Evolutionary conservation across 2,113 vertebrate genomes (phyloP).

Genomic region (Willisornis vidua): DNA sequence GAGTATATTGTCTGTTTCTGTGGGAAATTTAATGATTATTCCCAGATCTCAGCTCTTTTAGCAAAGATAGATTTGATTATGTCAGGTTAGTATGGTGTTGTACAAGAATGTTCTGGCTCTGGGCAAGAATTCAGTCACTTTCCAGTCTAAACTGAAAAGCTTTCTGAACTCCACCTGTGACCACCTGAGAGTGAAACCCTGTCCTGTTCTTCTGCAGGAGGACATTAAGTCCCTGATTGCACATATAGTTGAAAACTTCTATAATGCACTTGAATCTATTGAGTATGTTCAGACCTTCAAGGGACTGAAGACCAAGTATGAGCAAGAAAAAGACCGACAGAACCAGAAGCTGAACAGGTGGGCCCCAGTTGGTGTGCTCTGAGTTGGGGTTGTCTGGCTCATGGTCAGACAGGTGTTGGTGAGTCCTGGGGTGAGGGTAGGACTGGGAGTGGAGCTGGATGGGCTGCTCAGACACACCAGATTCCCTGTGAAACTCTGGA

Average conservation of each 20-base stretch:
- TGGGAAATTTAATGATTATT: neutral
- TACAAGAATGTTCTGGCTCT: neutral
- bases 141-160: neutral
- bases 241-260: slow-evolving; percentile 99
- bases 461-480: neutral
- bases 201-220: slow-evolving; percentile 81
- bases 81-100: neutral
- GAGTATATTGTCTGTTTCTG: neutral
- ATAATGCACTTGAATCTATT: slow-evolving; percentile 97
- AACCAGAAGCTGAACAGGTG: slow-evolving; percentile 95
- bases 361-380: neutral
- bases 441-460: neutral
- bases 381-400: neutral
- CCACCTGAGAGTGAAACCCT: slow-evolving; percentile 31
- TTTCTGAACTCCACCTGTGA: neutral
- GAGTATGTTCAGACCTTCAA: slow-evolving; percentile 99
- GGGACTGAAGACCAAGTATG: slow-evolving; percentile 95
- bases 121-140: neutral
- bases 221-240: slow-evolving; percentile 97
- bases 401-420: too few relatives aligned
- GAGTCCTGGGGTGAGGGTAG: neutral
- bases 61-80: neutral
- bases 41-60: neutral
- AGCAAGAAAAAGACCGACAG: slow-evolving; percentile 95
- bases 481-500: neutral